Conservation (phyloP, 2,888 invertebrate species). For the Eupeodes latifasciatus region DNA sequence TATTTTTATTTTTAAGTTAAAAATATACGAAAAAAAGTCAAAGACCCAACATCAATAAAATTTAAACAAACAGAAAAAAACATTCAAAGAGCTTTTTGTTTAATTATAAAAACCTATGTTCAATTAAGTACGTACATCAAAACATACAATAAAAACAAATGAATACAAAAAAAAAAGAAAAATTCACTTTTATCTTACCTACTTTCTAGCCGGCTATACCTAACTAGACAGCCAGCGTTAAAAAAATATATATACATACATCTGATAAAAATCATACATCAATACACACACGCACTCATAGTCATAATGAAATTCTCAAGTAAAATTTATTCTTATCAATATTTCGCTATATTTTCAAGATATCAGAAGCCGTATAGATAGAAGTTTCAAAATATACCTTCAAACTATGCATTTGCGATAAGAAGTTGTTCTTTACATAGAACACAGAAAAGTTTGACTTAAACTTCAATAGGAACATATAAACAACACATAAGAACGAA, state of each 20-base stretch:
- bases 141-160: not conserved
- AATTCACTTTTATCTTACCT: slow-evolving; percentile 2
- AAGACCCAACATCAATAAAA: not conserved
- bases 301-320: slow-evolving; percentile 27
- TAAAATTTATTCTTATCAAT: slow-evolving; percentile 18
- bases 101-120: slow-evolving; percentile 22
- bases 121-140: slow-evolving; percentile 18
- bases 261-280: slow-evolving; percentile 1
- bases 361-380: not conserved
- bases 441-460: slow-evolving; percentile 3
- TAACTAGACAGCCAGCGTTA: not conserved
- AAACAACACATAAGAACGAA: not conserved
- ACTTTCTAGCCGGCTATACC: slow-evolving; percentile 16
- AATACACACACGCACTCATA: not conserved
- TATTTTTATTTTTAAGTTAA: not conserved
- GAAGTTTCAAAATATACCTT: not conserved
- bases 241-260: not conserved
- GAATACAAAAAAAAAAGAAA: not conserved
- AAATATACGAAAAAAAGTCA: not conserved
- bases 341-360: not conserved
- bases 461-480: not conserved
- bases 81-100: not conserved
- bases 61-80: not conserved
- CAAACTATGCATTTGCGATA: slow-evolving; percentile 3
- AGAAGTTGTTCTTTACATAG: slow-evolving; percentile 32